These are phyloP conservation scores for Oegoconia quadripuncta DNA, from an alignment of 2,888 invertebrate species.

Conservation along the genomic window DNA sequence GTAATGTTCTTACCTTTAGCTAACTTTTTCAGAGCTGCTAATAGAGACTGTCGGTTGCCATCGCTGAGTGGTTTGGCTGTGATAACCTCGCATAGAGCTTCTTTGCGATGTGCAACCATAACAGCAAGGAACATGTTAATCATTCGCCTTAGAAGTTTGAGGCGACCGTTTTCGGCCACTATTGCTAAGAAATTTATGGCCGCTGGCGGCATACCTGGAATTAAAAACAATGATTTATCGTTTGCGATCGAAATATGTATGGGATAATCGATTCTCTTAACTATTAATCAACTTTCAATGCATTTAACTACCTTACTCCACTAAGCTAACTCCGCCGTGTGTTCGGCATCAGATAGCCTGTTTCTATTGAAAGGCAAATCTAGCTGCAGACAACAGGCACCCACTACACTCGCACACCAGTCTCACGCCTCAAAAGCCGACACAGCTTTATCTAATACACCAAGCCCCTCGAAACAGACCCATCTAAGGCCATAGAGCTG, in stretches of 20 bases:
- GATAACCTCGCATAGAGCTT: constrained; percentile 61
- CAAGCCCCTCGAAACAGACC: no score
- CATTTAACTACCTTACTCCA: no score
- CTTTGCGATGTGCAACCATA: constrained; percentile 64
- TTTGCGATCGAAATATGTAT: background rate
- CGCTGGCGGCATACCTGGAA: constrained; percentile 49
- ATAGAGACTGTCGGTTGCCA: constrained; percentile 32
- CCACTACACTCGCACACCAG: no score
- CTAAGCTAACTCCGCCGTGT: no score
- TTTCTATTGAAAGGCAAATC: no score
- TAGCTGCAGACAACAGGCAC: no score
- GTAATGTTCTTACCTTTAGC: constrained; percentile 51
- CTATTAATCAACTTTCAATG: no score
- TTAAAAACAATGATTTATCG: constrained; percentile 2
- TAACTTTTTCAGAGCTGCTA: constrained; percentile 47
- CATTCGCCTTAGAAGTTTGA: constrained; percentile 51
- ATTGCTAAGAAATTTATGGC: constrained; percentile 49
- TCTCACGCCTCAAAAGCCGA: no score
- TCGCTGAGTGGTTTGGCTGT: constrained; percentile 56
- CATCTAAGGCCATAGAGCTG: no score
- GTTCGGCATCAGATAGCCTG: no score
- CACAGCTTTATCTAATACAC: no score
- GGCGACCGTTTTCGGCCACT: constrained; percentile 61
- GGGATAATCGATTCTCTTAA: no score
- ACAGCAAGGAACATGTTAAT: constrained; percentile 48